Percentiles rank a stretch among this genome's conserved stretches.
These are phyloP conservation scores for Microplitis demolitor DNA, from an alignment of 1,140 invertebrate genomes.

Conservation along the genomic window DNA sequence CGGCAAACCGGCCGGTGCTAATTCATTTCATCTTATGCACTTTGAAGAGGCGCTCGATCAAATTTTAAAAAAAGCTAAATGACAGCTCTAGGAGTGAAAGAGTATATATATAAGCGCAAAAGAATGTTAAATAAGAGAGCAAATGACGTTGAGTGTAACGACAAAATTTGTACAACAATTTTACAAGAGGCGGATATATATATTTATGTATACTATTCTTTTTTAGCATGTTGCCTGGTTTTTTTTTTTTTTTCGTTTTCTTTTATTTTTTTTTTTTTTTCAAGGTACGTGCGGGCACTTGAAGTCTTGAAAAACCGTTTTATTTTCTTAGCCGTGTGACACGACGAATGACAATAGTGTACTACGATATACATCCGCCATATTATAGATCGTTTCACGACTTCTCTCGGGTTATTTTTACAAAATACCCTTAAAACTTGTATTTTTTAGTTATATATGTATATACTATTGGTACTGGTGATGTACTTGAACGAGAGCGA, in stretches of 20 bases:
- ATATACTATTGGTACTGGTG: too few relatives aligned
- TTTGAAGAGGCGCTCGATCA: slow-evolving; percentile 59
- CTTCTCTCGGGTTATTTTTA: not conserved
- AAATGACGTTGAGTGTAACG: not conserved
- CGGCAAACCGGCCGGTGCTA: slow-evolving; percentile 39
- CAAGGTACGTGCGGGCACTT: not conserved
- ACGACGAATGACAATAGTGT: slow-evolving; percentile 1
- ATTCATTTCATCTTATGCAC: slow-evolving; percentile 58
- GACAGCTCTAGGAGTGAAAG: slow-evolving; percentile 27
- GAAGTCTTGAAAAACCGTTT: not conserved
- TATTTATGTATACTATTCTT: too few relatives aligned
- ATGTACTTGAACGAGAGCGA: too few relatives aligned
- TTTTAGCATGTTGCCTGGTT: not conserved
- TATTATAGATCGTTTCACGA: slow-evolving; percentile 1
- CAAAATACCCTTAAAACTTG: not conserved
- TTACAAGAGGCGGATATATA: not conserved
- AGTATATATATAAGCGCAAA: too few relatives aligned
- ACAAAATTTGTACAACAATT: not conserved
- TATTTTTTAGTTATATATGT: not conserved
- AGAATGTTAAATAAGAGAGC: too few relatives aligned
- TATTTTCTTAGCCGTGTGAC: not conserved
- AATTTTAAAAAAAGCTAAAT: slow-evolving; percentile 48
- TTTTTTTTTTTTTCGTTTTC: not conserved
- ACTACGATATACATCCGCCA: not conserved
- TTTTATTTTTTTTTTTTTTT: not conserved